Evolutionary conservation across 2,113 vertebrate genomes (phyloP).

Genomic region (Bombycilla garrulus): DNA sequence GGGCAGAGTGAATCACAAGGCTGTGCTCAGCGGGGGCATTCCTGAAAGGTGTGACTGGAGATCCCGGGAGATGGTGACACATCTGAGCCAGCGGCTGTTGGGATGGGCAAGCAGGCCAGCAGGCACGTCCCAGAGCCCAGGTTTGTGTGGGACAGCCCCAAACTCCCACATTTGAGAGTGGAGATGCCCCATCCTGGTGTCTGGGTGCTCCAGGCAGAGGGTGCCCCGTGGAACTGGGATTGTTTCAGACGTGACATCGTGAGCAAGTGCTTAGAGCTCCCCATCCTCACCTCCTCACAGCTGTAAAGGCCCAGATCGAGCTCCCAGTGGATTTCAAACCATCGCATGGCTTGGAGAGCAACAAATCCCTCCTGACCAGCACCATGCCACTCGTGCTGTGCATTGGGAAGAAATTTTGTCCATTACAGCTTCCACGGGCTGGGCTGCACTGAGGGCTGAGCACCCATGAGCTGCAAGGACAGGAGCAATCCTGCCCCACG

Average conservation of each 20-base stretch:
- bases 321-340: neutral
- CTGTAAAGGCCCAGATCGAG: accelerated
- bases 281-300: neutral
- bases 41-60: accelerated
- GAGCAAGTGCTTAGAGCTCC: constrained; percentile 12
- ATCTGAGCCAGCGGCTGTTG: neutral
- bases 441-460: neutral
- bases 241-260: neutral
- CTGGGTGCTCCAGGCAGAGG: neutral
- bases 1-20: neutral
- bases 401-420: accelerated
- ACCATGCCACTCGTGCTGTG: accelerated
- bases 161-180: neutral
- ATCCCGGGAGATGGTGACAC: neutral
- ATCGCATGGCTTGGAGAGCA: neutral
- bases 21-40: neutral
- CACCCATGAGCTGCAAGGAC: accelerated
- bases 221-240: neutral
- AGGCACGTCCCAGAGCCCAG: neutral
- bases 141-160: neutral
- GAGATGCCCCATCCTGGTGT: accelerated
- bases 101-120: neutral
- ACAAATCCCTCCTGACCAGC: neutral
- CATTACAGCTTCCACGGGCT: neutral
- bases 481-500: neutral